Evolutionary conservation across 2,113 vertebrate species (phyloP).

Genomic region (Vombatus ursinus): DNA sequence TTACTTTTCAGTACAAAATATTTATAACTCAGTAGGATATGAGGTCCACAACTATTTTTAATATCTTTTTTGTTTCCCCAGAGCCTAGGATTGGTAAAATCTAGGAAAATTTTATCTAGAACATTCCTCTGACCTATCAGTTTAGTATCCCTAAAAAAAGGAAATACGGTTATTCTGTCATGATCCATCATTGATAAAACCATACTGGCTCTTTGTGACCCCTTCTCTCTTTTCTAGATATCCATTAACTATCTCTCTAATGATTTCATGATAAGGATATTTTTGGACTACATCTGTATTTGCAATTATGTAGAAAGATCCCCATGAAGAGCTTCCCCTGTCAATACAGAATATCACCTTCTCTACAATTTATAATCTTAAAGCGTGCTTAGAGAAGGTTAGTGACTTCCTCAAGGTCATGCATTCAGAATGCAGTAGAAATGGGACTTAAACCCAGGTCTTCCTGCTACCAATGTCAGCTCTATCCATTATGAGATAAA

Average conservation of each 20-base stretch:
- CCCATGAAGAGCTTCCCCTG: not conserved
- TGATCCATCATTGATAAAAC: not conserved
- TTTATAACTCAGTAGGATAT: not conserved
- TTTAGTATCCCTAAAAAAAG: not conserved
- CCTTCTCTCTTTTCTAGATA: not conserved
- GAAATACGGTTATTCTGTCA: not conserved
- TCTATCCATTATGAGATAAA: not conserved
- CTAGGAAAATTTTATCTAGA: not conserved
- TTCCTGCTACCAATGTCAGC: not conserved
- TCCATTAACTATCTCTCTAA: not conserved
- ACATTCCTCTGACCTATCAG: not conserved
- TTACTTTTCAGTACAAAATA: not conserved
- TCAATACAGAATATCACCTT: not conserved
- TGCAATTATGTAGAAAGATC: not conserved
- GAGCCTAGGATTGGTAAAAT: not conserved
- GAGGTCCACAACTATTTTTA: not conserved
- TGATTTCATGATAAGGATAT: not conserved
- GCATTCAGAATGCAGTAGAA: not conserved
- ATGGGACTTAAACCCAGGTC: not conserved
- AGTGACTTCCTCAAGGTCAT: not conserved
- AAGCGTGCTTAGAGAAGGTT: not conserved
- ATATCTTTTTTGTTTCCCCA: not conserved
- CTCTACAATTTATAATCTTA: not conserved
- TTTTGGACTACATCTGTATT: not conserved
- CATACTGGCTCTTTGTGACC: not conserved